Conservation (phyloP, 2,797 vertebrate genomes). For the Thunnus albacares region DNA sequence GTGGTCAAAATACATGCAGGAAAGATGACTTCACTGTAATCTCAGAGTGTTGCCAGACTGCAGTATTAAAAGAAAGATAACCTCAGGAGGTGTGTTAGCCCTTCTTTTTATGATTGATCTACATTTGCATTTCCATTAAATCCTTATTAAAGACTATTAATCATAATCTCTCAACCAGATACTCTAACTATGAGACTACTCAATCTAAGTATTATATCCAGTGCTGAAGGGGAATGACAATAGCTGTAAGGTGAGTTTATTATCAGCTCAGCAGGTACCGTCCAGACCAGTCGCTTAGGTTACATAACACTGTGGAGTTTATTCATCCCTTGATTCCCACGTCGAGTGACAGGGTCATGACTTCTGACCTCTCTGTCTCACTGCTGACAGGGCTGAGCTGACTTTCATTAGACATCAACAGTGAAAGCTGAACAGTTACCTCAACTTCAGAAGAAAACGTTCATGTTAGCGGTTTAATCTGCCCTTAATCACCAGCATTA, state of each 20-base stretch:
- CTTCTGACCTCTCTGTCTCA: slow-evolving; percentile 38
- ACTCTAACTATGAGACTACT: not conserved
- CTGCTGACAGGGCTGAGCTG: slow-evolving; percentile 38
- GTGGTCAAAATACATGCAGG: slow-evolving; percentile 33
- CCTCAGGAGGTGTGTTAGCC: slow-evolving; percentile 6
- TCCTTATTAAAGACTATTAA: not conserved
- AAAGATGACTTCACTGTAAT: slow-evolving; percentile 42
- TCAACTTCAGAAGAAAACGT: slow-evolving; percentile 8
- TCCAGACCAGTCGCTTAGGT: slow-evolving; percentile 40
- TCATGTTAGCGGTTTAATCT: slow-evolving; percentile 21
- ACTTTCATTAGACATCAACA: slow-evolving; percentile 46
- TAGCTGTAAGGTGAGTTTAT: slow-evolving; percentile 19
- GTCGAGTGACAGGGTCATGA: slow-evolving; percentile 53
- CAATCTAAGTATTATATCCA: not conserved
- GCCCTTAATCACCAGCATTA: not conserved
- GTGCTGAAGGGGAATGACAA: slow-evolving; percentile 1
- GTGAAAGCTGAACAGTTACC: slow-evolving; percentile 34
- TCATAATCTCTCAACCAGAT: slow-evolving; percentile 24
- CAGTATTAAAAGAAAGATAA: slow-evolving; percentile 25
- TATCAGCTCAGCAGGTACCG: slow-evolving; percentile 37
- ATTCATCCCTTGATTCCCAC: slow-evolving; percentile 51
- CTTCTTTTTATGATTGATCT: slow-evolving; percentile 27
- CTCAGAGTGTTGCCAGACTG: slow-evolving; percentile 18
- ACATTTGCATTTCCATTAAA: slow-evolving; percentile 19
- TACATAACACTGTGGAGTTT: slow-evolving; percentile 52